Evolutionary conservation across 2,888 invertebrate genomes (phyloP), one percentile per base, ranked within the genome.

Genomic region (Agrochola macilenta): DNA sequence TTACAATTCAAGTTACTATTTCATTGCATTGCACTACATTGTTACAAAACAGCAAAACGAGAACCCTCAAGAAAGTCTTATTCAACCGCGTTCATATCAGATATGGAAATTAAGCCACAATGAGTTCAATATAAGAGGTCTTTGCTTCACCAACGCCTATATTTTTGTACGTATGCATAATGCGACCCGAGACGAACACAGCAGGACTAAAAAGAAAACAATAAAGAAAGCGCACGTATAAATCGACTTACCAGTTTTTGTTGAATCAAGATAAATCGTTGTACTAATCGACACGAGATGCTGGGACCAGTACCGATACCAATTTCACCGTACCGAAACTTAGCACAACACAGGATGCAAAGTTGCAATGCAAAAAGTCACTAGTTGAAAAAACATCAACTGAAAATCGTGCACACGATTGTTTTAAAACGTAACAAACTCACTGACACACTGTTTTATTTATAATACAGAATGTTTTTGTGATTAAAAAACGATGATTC

Each of bases 251-350:
- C 95, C 95, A 95, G 94, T 94, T 93, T 92, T 88, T 91, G 89
- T 91, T 89, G 92, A 93, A 93, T 87, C 94, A 92, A 93, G 94
- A 95, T 94, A 94, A 93, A 91, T 91, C 90, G 91, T 93, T 95
- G 91, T 92, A 91, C 92, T 92, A 93, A 94, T 93, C 93, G 92
- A 91, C 93, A 88, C 91, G 83, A 89, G 89, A 87, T 86, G 82
- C 84, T 89, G 88, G 84, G 87, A 88, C 90, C 90, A 89, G 89
- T 89, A 90, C 90, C 91, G 91, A 90, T 90, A 92, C 91, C 90
- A 95, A 93, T 93, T 94, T 93, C 94, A 94, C 94, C 89, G 90
- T 78, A 82, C 88, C 81, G 5, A 85, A 89, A 88, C 87, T 85
- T 71, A 85, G 76, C 89, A 88, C 88, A 88, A 82, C 89, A 88